Evolutionary conservation across 2,113 vertebrate species (phyloP), one percentile per base, ranked within the genome.

Genomic region (Gobius niger): DNA sequence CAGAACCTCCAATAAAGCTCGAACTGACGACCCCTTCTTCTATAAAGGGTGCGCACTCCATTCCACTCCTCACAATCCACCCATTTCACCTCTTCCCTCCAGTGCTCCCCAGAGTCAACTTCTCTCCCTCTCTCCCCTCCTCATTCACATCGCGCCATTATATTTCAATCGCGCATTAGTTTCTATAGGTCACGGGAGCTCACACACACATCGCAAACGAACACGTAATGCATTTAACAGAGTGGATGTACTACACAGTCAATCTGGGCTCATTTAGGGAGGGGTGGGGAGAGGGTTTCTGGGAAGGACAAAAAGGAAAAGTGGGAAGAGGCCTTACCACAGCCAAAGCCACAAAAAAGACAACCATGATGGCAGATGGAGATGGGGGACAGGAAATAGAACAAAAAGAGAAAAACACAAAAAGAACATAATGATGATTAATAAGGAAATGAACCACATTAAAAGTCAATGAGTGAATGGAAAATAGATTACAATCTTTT

Each of bases 1-100:
- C 89, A 90, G 85, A 90, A 85, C 74, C 83, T 88, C 85, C 87
- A 88, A 88, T 91, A 88, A 89, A 90, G 78, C 85, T 85, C 65
- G 73, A 77, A 24, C 83, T 89, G 88, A 88, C 75, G 85, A 90
- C 88, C 89, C 88, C 52, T 54, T 83, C 89, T 88, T 87, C 85
- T 88, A 88, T 87, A 90, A 86, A 89, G 83, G 83, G 74, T 85
- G 80, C 52, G 10, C 61, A 72, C 78, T 82, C 54, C 78, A 79
- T 81, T 77, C 77, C 75, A 76, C 66, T 77, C 63, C 70, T 73
- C 73, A 68, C 75, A 68, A 78, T 82, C 82, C 71, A 63, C 76
- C 72, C 71, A 63, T 72, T 78, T 72, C 83, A 74, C 63, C 75
- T 81, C 77, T 80, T 71, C 70, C 52, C 77, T 77, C 67, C 73